Evolutionary conservation across 2,797 vertebrate genomes (phyloP).

Genomic region (Sebastes kiyomatsui): DNA sequence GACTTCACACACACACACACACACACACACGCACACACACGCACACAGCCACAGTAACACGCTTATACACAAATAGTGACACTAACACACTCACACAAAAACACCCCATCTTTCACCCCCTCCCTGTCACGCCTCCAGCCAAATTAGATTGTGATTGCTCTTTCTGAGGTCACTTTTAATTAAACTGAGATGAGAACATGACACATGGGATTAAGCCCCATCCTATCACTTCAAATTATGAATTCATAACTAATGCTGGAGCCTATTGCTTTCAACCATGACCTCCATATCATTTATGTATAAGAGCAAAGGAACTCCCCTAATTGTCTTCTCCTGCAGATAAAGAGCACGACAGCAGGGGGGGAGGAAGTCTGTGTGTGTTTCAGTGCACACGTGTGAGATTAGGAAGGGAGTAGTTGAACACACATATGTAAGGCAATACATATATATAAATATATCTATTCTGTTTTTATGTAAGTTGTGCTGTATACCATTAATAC

Average conservation of each 20-base stretch:
- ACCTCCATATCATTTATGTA: constrained; percentile 69
- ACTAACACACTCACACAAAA: constrained; percentile 32
- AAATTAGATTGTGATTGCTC: constrained; percentile 84
- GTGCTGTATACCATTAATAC: not conserved
- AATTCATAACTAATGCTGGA: constrained; percentile 74
- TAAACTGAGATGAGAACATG: constrained; percentile 81
- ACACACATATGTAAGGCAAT: not conserved
- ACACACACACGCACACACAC: not conserved
- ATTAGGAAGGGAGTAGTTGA: not conserved
- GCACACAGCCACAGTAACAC: not conserved
- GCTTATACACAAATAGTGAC: constrained; percentile 7
- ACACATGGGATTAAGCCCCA: constrained; percentile 78
- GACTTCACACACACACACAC: not conserved
- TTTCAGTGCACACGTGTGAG: not conserved
- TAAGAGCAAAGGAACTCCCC: constrained; percentile 62
- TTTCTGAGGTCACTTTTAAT: constrained; percentile 84
- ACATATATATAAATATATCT: not conserved
- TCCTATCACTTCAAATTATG: constrained; percentile 72
- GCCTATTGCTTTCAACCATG: constrained; percentile 69
- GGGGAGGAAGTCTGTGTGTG: not conserved
- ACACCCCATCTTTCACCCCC: constrained; percentile 52
- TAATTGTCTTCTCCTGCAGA: constrained; percentile 60
- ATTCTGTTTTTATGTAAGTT: not conserved
- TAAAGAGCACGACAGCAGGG: constrained; percentile 18
- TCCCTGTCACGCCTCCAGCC: constrained; percentile 66